phyloP scores from a whole-genome alignment of 2,113 vertebrate genomes.

The Speoplatyrhinus poulsoni region DNA sequence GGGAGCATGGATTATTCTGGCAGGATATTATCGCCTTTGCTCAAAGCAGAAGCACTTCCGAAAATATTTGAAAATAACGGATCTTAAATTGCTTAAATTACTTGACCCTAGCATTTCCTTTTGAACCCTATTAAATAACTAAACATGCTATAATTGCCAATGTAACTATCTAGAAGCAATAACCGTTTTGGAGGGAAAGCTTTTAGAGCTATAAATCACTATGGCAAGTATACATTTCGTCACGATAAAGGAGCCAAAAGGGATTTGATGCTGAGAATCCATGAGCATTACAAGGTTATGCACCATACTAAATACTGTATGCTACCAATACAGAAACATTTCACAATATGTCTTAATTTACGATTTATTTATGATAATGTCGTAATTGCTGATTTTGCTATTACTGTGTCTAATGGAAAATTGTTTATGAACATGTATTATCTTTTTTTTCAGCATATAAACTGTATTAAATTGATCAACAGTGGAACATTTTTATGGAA shows the following conservation, averaged over 20 bases:
- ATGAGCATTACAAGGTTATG: background rate
- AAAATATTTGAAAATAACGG: background rate
- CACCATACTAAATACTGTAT: no score
- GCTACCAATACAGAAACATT: no score
- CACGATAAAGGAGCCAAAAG: background rate
- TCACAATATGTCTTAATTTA: no score
- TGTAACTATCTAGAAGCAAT: background rate
- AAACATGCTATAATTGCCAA: background rate
- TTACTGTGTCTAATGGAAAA: no score
- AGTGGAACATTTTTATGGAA: no score
- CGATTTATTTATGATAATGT: no score
- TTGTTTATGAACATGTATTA: no score
- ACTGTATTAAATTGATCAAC: no score
- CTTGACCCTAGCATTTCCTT: background rate
- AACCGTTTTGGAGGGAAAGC: no score
- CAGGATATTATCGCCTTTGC: background rate
- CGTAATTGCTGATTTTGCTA: no score
- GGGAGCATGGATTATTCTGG: background rate
- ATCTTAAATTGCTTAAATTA: background rate
- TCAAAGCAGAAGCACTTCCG: background rate
- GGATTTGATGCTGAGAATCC: background rate
- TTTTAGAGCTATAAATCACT: background rate
- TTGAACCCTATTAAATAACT: background rate
- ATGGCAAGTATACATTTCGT: background rate
- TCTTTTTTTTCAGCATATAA: no score